A percentile compares a stretch with the other conserved stretches of the same genome.
phyloP scores from a whole-genome alignment of 2,888 invertebrate genomes.

The Cephus sareptanus region DNA sequence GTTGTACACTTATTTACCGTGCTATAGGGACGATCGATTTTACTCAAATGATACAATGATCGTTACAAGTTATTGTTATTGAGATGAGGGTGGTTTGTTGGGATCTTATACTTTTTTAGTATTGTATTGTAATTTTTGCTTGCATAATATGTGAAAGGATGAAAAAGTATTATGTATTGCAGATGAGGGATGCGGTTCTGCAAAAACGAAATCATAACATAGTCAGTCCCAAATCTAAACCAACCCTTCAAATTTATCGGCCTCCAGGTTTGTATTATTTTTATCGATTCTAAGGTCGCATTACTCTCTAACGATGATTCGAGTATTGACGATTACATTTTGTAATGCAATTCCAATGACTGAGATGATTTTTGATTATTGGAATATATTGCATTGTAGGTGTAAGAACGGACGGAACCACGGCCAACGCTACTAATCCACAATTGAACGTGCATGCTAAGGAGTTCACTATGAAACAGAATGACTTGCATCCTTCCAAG shows the following conservation, averaged over 20 bases:
- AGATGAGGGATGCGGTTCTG: conserved; percentile 72
- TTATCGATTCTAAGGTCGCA: conserved; percentile 11
- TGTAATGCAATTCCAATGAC: not conserved
- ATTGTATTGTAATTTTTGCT: not conserved
- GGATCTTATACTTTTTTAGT: not conserved
- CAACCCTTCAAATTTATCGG: conserved; percentile 88
- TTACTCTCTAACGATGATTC: conserved; percentile 13
- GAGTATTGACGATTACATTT: conserved; percentile 39
- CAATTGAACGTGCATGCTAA: conserved; percentile 89
- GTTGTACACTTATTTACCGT: not conserved
- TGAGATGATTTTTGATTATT: not conserved
- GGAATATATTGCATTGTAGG: conserved; percentile 59
- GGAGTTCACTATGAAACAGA: conserved; percentile 87
- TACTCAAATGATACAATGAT: not conserved
- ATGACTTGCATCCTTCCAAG: conserved; percentile 62
- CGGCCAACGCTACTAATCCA: conserved; percentile 65
- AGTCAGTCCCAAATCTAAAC: conserved; percentile 77
- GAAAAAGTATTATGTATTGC: conserved; percentile 25
- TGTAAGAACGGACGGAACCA: conserved; percentile 73
- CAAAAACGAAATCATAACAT: conserved; percentile 82
- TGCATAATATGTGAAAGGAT: not conserved
- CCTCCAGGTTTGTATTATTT: conserved; percentile 79
- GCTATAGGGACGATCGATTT: not conserved
- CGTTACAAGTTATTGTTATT: not conserved
- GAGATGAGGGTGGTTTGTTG: not conserved